Evolutionary conservation across 1,140 invertebrate species (phyloP), one percentile per base, ranked within the genome.

Genomic region (Frieseomelitta varia): DNA sequence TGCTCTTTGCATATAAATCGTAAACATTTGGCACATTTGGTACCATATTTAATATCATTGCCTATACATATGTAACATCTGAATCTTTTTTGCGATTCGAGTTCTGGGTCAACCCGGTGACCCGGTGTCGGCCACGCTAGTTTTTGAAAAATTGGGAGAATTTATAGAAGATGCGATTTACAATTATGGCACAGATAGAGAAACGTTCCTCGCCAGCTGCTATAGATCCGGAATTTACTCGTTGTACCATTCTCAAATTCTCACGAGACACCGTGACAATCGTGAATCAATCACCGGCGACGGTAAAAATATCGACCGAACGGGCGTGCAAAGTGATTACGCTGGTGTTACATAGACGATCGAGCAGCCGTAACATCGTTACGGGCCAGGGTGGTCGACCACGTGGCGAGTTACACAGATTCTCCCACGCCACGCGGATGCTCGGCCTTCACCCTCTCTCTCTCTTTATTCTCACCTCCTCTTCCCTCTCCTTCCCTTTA

Each of bases 401-500:
- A 81, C 79, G 67, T 71, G 69, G 47, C 19, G 77, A 80, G 55
- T 79, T 69, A 78, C 77, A 55, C 68, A 10, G 55, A 71, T 72
- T 84, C 82, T 84, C 77, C 58, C 65, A 78, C 81, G 81, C 69
- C 53, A 55, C 51, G 72, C 19, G 24, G 71, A 39, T 53, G 53
- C 19, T 75, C 69, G 58, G 8, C 56, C 71, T 86, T 90, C 84
- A 74, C 69, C 74, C 39, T 47, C 39, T 73, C 63, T 55, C 68
- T n/a, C 27, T 65, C 72, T 80, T 63, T 69, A 85, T 65, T 27
- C 68, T 65, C 77, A 51, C 53, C 53, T 78, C 56, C 12, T 15
- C 17, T 80, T 89, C 79, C 67, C 56, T 61, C 73, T 55, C 47
- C 53, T 63, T 61, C 73, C 53, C 69, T n/a, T 58, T 53, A 12